Evolutionary conservation across 1,140 invertebrate genomes (phyloP), one percentile per base, ranked within the genome.

Genomic region (Tetramorium simillimum): DNA sequence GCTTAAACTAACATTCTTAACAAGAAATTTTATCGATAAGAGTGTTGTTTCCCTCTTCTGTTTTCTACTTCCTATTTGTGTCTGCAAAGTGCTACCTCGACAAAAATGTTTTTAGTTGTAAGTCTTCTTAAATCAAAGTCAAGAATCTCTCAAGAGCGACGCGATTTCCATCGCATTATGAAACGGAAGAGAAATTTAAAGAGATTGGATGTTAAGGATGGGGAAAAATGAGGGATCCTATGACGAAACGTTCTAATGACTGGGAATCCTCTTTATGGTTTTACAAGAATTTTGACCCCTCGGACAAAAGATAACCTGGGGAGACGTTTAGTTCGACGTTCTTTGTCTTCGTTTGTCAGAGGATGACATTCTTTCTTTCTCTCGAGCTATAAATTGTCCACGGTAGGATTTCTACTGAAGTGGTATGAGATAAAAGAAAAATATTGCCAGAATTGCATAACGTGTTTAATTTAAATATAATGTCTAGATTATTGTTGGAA

Each of bases 221-320:
- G 21, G 75, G 53, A 84, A 75, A 84, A 87, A 56, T 90, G 90
- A 72, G 62, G 40, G 70, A 85, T 89, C 84, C 90, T 89, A 86
- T 85, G 91, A 93, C 90, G 92, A 93, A 94, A 93, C 93, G 93
- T 93, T 95, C 92, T 95, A 95, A 95, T 95, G 95, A 95, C 92
- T 93, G 91, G 90, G 91, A 95, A 95, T 95, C 94, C 94, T 94
- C 94, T 95, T 95, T 95, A 95, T 95, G 94, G 94, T 94, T 95
- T 80, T 95, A 94, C 93, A 95, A 95, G 94, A 94, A 95, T 92
- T 94, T 93, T 94, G 93, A 94, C 93, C 92, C 93, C 93, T 93
- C 89, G 87, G 91, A 87, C 88, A 86, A 78, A 86, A 40, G 62
- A 86, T 40, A 60, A 63, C 77, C 24, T 78, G 63, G 70, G 75